phyloP scores from a whole-genome alignment of 1,140 invertebrate species.

The Lucilia sericata region DNA sequence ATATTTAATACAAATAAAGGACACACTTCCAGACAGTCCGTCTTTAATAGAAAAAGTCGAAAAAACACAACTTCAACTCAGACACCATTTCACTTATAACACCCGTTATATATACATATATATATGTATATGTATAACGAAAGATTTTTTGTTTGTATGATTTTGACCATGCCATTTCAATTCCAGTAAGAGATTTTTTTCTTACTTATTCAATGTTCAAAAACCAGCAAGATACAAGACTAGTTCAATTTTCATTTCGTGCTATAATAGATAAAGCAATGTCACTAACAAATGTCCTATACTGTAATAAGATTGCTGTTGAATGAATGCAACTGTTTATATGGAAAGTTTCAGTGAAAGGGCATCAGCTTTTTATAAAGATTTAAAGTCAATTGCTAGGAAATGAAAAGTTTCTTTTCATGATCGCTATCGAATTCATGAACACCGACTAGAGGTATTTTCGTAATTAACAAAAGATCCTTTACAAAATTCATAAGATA shows the following conservation, averaged over 20 bases:
- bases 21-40: not conserved
- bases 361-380: too few species aligned
- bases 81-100: constrained; percentile 25
- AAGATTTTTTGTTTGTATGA: not conserved
- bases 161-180: not conserved
- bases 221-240: not conserved
- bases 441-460: too few species aligned
- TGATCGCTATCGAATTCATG: too few species aligned
- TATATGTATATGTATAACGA: not conserved
- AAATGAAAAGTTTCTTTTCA: too few species aligned
- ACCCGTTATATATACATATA: not conserved
- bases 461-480: too few species aligned
- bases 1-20: not conserved
- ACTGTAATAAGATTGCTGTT: not conserved
- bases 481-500: too few species aligned
- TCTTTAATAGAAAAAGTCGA: not conserved
- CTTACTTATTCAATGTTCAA: not conserved
- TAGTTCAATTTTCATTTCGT: not conserved
- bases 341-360: not conserved
- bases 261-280: not conserved
- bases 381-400: too few species aligned
- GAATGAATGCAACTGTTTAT: not conserved
- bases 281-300: not conserved
- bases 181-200: not conserved
- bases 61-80: not conserved